phyloP scores from a whole-genome alignment of 2,888 invertebrate genomes.

The Macropis europaea region DNA sequence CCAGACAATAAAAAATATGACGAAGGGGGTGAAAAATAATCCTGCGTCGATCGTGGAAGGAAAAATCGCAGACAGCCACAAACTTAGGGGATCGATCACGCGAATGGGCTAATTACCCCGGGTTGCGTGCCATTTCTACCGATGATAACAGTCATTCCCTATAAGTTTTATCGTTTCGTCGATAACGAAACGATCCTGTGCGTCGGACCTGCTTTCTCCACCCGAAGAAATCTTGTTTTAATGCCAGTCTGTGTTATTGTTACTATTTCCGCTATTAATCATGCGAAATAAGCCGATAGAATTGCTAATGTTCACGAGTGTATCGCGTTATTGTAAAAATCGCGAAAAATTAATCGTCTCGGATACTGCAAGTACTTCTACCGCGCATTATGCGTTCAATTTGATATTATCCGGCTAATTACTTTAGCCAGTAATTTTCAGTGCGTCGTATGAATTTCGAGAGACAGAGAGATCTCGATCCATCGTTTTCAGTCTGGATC shows the following conservation, averaged over 20 bases:
- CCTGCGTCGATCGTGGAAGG: no score
- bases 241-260: not conserved
- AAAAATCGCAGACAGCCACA: conserved; percentile 18
- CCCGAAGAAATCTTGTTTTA: conserved; percentile 2
- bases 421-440: no score
- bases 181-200: conserved; percentile 25
- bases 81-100: conserved; percentile 30
- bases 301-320: not conserved
- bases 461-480: no score
- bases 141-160: conserved; percentile 28
- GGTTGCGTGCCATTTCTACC: conserved; percentile 33
- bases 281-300: not conserved
- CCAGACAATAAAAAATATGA: no score
- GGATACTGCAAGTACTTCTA: no score
- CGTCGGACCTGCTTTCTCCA: not conserved
- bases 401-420: no score
- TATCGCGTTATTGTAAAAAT: not conserved
- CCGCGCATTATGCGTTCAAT: no score
- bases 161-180: conserved; percentile 28
- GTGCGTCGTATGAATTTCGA: no score
- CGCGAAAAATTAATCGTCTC: no score
- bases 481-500: not conserved
- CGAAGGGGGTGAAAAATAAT: no score
- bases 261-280: not conserved
- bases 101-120: conserved; percentile 36